phyloP scores from a whole-genome alignment of 2,888 invertebrate genomes.

The Camponotus fellah region DNA sequence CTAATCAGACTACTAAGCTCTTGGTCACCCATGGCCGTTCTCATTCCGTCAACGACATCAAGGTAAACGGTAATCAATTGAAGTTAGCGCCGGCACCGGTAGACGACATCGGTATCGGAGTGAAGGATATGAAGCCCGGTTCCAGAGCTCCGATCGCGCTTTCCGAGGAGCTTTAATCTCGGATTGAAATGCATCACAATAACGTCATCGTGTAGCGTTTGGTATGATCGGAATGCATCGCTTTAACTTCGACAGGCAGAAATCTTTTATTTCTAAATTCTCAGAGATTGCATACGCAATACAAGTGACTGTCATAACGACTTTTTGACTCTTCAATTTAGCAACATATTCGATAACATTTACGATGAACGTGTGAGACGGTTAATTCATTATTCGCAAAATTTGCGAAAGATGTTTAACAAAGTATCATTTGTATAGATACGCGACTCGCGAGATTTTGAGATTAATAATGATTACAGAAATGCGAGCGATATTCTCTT shows the following conservation, averaged over 20 bases:
- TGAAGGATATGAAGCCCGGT: conserved; percentile 84
- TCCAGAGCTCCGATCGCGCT: conserved; percentile 83
- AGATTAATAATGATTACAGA: conserved; percentile 3
- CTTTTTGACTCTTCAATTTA: conserved; percentile 33
- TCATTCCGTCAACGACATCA: conserved; percentile 92
- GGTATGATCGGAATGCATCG: neutral
- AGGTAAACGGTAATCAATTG: conserved; percentile 91
- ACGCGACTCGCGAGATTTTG: neutral
- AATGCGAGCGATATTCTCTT: neutral
- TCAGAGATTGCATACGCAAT: neutral
- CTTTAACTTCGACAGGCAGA: neutral
- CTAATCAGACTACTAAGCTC: conserved; percentile 80
- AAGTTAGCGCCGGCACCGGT: conserved; percentile 90
- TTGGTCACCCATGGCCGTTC: conserved; percentile 89
- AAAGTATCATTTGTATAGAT: neutral
- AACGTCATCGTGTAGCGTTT: neutral
- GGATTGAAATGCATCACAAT: neutral
- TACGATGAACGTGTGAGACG: conserved; percentile 15
- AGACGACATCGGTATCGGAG: conserved; percentile 86
- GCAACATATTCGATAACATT: conserved; percentile 23
- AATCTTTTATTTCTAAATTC: neutral
- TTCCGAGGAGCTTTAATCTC: conserved; percentile 82
- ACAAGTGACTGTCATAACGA: conserved; percentile 7
- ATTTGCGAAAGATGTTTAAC: conserved; percentile 16
- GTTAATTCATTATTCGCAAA: conserved; percentile 26